Evolutionary conservation across 2,797 vertebrate species (phyloP), one percentile per base, ranked within the genome.

Genomic region (Myripristis murdjan): DNA sequence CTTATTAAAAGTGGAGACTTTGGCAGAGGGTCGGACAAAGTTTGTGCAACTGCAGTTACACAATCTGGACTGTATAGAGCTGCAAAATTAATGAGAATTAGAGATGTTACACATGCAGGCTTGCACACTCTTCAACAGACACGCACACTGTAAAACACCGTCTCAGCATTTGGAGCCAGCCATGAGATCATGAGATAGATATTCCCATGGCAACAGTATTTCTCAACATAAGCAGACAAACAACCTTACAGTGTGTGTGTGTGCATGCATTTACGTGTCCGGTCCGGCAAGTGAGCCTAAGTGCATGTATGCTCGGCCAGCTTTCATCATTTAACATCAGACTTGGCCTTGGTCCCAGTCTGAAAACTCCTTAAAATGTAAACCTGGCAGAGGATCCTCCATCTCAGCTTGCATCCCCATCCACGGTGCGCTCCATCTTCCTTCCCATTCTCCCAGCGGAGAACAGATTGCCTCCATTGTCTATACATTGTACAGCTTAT

Each of bases 141-240:
- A 47, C 37, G 31, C 14, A 26, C 39, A 59, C 47, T 69, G 20
- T 24, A 58, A 41, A 70, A 22, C 20, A 26, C 20, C 12, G 24
- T 18, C 46, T 59, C n/a, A 63, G 55, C 46, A 61, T 62, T 71
- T 52, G 46, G 58, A 75, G 72, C 65, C 79, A 82, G 59, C 26
- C 6, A 64, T 86, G 81, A 88, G 52, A 60, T 86, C 83, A 90
- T 47, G 62, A 77, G 75, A 76, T 78, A 81, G 64, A 78, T 63
- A 82, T 85, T 62, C 64, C 76, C 69, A 71, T 79, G 73, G 77
- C 75, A 88, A 80, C 53, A 10, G 41, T 52, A 44, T 24, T 63
- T 41, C 70, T 71, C 53, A 85, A 82, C 48, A 70, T 53, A 71
- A 79, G 59, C 68, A 77, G 28, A 79, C 73, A 83, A 74, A 78